These are phyloP conservation scores for Pheosia tremula DNA, from an alignment of 2,888 invertebrate species.

Conservation along the genomic window DNA sequence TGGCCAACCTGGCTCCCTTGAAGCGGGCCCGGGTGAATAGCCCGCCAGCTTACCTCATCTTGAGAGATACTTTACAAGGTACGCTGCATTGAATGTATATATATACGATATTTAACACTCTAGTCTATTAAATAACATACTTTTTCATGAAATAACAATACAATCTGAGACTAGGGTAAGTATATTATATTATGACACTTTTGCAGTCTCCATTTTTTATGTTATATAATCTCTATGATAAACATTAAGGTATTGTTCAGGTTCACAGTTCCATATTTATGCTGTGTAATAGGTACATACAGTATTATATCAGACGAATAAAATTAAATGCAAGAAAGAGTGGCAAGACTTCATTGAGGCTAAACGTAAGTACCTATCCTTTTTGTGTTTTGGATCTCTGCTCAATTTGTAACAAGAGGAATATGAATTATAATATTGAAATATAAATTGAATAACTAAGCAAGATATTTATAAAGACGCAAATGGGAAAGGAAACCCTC, in stretches of 20 bases:
- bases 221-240: neutral
- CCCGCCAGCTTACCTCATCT: neutral
- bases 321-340: slow-evolving; percentile 69
- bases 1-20: neutral
- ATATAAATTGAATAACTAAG: too few species aligned
- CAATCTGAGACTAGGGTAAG: slow-evolving; percentile 40
- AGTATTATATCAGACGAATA: slow-evolving; percentile 27
- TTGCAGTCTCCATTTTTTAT: slow-evolving; percentile 19
- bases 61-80: slow-evolving; percentile 14
- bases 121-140: slow-evolving; percentile 28
- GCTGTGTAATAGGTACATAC: neutral
- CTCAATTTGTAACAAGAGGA: too few species aligned
- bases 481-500: slow-evolving; percentile 13
- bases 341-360: slow-evolving; percentile 61
- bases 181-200: slow-evolving; percentile 11
- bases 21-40: neutral
- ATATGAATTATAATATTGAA: too few species aligned
- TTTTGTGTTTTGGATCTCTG: too few species aligned
- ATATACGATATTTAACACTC: slow-evolving; percentile 11
- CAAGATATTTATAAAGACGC: too few species aligned
- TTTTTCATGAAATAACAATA: slow-evolving; percentile 29
- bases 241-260: neutral
- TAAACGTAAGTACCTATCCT: neutral
- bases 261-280: neutral
- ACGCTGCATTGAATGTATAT: slow-evolving; percentile 16